These are phyloP conservation scores for Amorpha juglandis DNA, from an alignment of 2,888 invertebrate species.

Conservation along the genomic window DNA sequence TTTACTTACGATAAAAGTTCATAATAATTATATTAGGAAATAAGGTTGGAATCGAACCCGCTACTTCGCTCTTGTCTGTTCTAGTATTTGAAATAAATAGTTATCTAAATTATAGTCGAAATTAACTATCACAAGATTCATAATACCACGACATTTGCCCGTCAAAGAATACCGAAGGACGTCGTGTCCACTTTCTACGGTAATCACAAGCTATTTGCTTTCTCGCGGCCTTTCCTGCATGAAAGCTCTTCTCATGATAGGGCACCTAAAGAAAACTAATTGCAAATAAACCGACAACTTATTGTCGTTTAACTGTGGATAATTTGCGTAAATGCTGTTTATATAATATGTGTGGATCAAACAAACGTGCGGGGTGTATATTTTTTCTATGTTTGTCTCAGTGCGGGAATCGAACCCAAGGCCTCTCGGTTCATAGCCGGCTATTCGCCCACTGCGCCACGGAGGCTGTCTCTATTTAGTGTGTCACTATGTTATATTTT, in stretches of 20 bases:
- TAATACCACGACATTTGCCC: background rate
- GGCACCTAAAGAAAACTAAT: constrained; percentile 18
- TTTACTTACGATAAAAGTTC: too few species aligned
- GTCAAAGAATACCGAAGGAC: background rate
- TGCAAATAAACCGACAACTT: constrained; percentile 7
- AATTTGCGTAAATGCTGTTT: constrained; percentile 22
- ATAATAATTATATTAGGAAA: too few species aligned
- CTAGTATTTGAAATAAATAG: background rate
- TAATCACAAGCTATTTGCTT: constrained; percentile 34
- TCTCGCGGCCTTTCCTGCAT: constrained; percentile 37
- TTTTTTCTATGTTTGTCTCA: too few species aligned
- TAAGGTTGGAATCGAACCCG: too few species aligned
- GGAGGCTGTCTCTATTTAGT: too few species aligned
- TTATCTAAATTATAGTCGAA: background rate
- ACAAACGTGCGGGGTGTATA: too few species aligned
- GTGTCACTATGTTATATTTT: too few species aligned
- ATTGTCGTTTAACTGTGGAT: constrained; percentile 22
- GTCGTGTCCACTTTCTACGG: constrained; percentile 25
- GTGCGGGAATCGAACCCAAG: too few species aligned
- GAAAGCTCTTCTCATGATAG: constrained; percentile 33
- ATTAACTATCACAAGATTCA: background rate
- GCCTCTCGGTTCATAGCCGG: too few species aligned
- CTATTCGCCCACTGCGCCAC: too few species aligned
- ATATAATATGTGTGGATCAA: too few species aligned
- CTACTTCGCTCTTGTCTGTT: too few species aligned